Evolutionary conservation across 1,140 invertebrate genomes (phyloP).

Genomic region (Pseudachorutes palmiensis): DNA sequence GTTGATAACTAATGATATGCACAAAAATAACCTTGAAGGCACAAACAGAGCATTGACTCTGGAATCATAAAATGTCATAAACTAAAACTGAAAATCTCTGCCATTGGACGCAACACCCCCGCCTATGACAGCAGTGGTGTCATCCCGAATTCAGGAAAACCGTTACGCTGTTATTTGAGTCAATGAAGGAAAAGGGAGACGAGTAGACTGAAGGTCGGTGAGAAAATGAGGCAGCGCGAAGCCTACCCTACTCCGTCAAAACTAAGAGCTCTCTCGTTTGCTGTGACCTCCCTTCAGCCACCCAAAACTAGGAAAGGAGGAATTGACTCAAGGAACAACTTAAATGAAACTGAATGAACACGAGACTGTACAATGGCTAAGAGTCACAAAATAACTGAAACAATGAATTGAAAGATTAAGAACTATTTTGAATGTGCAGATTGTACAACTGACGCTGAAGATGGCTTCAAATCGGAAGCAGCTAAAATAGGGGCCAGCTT

Average conservation of each 20-base stretch:
- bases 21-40: too few species aligned
- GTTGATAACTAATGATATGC: too few species aligned
- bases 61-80: too few species aligned
- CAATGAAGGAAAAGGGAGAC: background rate
- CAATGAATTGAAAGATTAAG: too few species aligned
- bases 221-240: background rate
- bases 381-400: too few species aligned
- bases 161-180: background rate
- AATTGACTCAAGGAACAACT: too few species aligned
- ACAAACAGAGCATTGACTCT: too few species aligned
- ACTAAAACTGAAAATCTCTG: background rate
- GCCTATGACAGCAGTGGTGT: background rate
- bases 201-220: background rate
- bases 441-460: background rate
- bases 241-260: background rate
- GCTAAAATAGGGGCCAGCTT: background rate
- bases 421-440: background rate
- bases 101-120: background rate
- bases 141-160: too few species aligned
- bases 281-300: background rate
- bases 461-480: background rate
- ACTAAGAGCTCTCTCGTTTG: background rate
- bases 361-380: too few species aligned
- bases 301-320: too few species aligned
- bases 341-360: too few species aligned